Percentiles rank a stretch among this genome's conserved stretches.
These are phyloP conservation scores for Oligia latruncula DNA, from an alignment of 2,888 invertebrate genomes.

Conservation along the genomic window DNA sequence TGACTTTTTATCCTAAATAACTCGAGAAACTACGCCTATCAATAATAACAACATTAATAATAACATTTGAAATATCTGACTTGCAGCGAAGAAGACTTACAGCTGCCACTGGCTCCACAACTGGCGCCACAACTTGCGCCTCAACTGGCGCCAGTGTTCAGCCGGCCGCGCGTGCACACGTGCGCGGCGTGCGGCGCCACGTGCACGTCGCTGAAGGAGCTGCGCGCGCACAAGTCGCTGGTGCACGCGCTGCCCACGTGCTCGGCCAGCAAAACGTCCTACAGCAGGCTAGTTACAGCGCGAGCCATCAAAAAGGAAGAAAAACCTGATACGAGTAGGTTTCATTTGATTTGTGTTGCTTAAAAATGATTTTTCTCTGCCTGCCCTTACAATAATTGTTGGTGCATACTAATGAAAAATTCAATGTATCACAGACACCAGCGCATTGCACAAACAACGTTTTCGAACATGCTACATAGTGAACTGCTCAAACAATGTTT, in stretches of 20 bases:
- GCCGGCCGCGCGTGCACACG: conserved; percentile 88
- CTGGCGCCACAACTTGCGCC: conserved; percentile 26
- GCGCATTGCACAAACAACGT: neutral
- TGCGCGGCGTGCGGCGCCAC: conserved; percentile 88
- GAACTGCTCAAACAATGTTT: neutral
- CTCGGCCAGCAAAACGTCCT: conserved; percentile 73
- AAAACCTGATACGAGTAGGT: conserved; percentile 79
- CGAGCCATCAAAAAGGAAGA: conserved; percentile 87
- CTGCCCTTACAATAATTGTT: neutral
- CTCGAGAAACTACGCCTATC: no score
- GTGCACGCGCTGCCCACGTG: conserved; percentile 85
- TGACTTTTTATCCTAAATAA: neutral
- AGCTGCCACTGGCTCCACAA: conserved; percentile 22
- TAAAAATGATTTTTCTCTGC: neutral
- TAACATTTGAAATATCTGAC: neutral
- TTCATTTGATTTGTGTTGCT: neutral
- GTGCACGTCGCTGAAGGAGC: conserved; percentile 91
- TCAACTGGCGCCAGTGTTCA: conserved; percentile 76
- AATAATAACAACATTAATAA: conserved; percentile 2
- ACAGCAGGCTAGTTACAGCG: conserved; percentile 78
- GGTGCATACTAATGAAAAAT: neutral
- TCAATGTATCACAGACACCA: neutral
- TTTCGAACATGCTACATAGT: neutral
- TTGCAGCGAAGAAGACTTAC: conserved; percentile 40
- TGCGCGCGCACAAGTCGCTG: conserved; percentile 91